A percentile compares a stretch with the other conserved stretches of the same genome.
phyloP scores from a whole-genome alignment of 1,140 invertebrate species.

The Homalodisca vitripennis region DNA sequence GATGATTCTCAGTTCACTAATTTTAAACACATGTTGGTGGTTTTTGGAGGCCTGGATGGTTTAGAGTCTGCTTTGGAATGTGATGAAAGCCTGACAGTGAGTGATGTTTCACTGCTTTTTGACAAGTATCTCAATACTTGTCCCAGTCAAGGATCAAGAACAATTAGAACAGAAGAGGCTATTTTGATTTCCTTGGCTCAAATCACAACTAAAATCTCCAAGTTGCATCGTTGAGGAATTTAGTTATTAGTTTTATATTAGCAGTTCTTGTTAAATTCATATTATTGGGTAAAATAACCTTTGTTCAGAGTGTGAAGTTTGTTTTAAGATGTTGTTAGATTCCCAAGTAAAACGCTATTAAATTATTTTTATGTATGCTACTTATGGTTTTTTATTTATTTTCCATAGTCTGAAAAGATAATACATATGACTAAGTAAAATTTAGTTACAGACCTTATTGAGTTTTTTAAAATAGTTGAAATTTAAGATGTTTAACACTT shows the following conservation, averaged over 20 bases:
- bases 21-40: constrained; percentile 78
- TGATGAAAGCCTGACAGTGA: constrained; percentile 72
- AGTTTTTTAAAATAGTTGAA: no score
- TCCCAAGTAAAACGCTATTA: no score
- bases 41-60: constrained; percentile 93
- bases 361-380: no score
- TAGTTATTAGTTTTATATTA: not conserved
- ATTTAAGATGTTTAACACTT: no score
- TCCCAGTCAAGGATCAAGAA: constrained; percentile 89
- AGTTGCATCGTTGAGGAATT: not conserved
- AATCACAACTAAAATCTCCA: not conserved
- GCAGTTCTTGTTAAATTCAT: not conserved
- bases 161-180: constrained; percentile 96
- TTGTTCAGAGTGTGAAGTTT: no score
- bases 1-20: constrained; percentile 50
- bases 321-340: no score
- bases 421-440: no score
- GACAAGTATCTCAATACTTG: constrained; percentile 92
- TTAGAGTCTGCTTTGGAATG: constrained; percentile 85
- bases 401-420: no score
- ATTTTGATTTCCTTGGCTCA: constrained; percentile 78
- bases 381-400: no score
- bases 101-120: constrained; percentile 83
- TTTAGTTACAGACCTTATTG: no score
- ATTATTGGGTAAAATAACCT: no score